Evolutionary conservation across 2,888 invertebrate species (phyloP), one percentile per base, ranked within the genome.

Genomic region (Palloptera scutellata): DNA sequence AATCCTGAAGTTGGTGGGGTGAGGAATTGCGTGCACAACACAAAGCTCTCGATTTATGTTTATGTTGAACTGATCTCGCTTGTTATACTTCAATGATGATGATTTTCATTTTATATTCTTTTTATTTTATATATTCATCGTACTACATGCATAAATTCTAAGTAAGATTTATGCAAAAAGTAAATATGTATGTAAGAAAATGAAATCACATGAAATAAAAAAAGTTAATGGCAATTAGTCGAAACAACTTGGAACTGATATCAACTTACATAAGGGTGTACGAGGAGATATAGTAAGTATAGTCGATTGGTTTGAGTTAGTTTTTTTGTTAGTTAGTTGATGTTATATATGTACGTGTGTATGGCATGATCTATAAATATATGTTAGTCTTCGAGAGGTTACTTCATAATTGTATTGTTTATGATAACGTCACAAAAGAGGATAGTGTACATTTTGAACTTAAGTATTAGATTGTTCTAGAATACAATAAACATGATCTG

Each of bases 121-220:
- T 4, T n/a, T 8, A 48, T 15, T n/a, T 48, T n/a, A n/a, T 48
- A 15, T 48, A n/a, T n/a, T n/a, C 12, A 48, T 2, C 13, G 12
- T 48, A 15, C 15, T 8, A 15, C 48, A 48, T 48, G 48, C 48
- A 48, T 48, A 15, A 12, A 48, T 48, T n/a, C 2, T n/a, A 48
- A n/a, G 15, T 48, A 48, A 48, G 48, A 48, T 48, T 48, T 48
- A 48, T 48, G 48, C 48, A 48, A 48, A 48, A 48, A 30, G 30
- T 30, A 30, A 30, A 30, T 2, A 30, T 4, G n/a, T n/a, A n/a
- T n/a, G n/a, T 4, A 30, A 30, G 30, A 30, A 30, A 30, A 30
- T 30, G 30, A 30, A 30, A 30, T 30, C 3, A 30, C 6, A 30
- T 6, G 30, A 6, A 30, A 30, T 30, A 30, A 30, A 6, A 30